These are phyloP conservation scores for Poeciliopsis turrubarensis DNA, from an alignment of 2,113 vertebrate genomes.

Conservation along the genomic window DNA sequence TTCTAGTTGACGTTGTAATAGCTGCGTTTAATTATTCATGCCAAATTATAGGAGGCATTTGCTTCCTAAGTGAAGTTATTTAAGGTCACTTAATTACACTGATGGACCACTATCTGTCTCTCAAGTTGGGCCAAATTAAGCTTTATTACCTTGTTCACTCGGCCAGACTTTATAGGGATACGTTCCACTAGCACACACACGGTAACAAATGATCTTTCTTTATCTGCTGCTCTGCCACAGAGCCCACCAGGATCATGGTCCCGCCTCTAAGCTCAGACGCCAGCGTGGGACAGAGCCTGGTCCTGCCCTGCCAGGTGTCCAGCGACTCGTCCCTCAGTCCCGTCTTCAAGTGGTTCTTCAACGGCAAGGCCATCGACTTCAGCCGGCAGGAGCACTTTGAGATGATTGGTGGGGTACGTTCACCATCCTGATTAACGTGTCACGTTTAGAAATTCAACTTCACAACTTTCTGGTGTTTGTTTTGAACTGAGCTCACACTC, in stretches of 20 bases:
- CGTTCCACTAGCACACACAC: background rate
- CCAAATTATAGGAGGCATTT: slow-evolving; percentile 37
- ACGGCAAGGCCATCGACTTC: slow-evolving; percentile 84
- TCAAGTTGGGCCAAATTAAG: slow-evolving; percentile 50
- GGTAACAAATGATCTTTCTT: slow-evolving; percentile 15
- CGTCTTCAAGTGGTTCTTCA: slow-evolving; percentile 88
- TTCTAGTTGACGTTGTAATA: slow-evolving; percentile 52
- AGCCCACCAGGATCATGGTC: slow-evolving; percentile 83
- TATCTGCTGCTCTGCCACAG: slow-evolving; percentile 67
- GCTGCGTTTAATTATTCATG: slow-evolving; percentile 67
- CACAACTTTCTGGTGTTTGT: too few species aligned
- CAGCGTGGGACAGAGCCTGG: slow-evolving; percentile 88
- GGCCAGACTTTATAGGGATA: slow-evolving; percentile 24
- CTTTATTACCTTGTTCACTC: slow-evolving; percentile 49
- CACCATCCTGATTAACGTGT: too few species aligned
- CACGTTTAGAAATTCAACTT: too few species aligned
- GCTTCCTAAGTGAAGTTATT: slow-evolving; percentile 55
- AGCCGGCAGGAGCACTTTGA: slow-evolving; percentile 86
- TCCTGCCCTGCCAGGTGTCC: slow-evolving; percentile 88
- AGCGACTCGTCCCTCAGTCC: slow-evolving; percentile 83
- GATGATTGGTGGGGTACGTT: slow-evolving; percentile 85
- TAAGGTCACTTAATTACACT: slow-evolving; percentile 63
- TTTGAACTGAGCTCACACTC: background rate
- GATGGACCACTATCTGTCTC: slow-evolving; percentile 46
- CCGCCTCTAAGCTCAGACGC: slow-evolving; percentile 86